Percentiles rank a stretch among this genome's conserved stretches.
phyloP scores from a whole-genome alignment of 2,113 vertebrate species.

The Capreolus pygargus region DNA sequence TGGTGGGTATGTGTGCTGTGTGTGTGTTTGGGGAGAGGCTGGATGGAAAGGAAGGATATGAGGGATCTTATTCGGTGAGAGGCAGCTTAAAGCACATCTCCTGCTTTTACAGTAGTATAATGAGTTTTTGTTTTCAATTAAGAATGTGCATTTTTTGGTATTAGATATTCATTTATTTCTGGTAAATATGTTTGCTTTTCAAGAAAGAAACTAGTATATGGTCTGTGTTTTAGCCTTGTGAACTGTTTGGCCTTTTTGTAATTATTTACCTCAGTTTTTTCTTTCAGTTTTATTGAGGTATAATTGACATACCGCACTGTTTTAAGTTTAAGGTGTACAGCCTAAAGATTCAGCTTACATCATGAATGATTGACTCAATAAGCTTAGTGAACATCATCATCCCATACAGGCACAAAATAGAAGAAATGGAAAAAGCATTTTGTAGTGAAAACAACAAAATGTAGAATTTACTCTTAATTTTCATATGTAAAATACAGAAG shows the following conservation, averaged over 20 bases:
- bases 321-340: not conserved
- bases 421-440: not conserved
- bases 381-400: not conserved
- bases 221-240: not conserved
- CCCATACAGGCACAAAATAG: not conserved
- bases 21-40: not conserved
- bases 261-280: not conserved
- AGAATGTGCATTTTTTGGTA: not conserved
- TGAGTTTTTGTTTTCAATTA: constrained; percentile 13
- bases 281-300: not conserved
- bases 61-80: not conserved
- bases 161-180: constrained; percentile 26
- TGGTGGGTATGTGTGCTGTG: not conserved
- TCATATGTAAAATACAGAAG: not conserved
- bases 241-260: not conserved
- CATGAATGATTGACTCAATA: not conserved
- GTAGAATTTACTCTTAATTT: not conserved
- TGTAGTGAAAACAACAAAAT: not conserved
- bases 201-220: not conserved
- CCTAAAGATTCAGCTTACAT: not conserved
- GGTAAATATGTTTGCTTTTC: not conserved
- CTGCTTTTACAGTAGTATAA: not conserved
- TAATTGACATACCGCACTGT: not conserved
- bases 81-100: not conserved
- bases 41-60: not conserved